Evolutionary conservation across 2,113 vertebrate species (phyloP).

Genomic region (Panthera uncia): DNA sequence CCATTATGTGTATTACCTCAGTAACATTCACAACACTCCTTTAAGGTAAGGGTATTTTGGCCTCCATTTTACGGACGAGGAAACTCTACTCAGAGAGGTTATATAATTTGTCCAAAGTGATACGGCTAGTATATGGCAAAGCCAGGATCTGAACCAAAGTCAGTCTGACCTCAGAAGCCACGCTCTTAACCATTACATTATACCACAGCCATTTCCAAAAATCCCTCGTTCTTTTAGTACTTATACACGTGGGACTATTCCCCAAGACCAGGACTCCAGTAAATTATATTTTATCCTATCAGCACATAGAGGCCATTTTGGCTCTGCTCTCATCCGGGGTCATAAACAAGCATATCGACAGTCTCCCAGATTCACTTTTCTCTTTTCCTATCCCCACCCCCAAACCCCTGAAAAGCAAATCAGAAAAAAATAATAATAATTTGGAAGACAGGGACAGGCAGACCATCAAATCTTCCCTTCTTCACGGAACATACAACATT

Average conservation of each 20-base stretch:
- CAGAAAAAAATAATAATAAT: neutral
- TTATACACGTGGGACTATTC: neutral
- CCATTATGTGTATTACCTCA: neutral
- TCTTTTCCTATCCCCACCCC: constrained; percentile 23
- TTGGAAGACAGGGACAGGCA: neutral
- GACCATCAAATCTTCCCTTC: neutral
- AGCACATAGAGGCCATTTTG: neutral
- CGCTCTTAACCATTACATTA: neutral
- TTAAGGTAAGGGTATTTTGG: neutral
- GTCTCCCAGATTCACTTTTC: neutral
- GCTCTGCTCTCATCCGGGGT: neutral
- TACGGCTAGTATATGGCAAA: neutral
- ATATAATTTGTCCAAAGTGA: neutral
- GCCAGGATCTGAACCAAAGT: neutral
- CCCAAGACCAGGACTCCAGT: neutral
- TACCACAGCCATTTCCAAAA: neutral
- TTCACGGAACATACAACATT: neutral
- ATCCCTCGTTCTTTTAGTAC: neutral
- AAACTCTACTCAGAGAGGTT: neutral
- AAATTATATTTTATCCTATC: neutral
- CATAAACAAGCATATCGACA: neutral
- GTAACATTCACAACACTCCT: neutral
- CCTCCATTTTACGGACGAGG: neutral
- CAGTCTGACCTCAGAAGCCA: neutral
- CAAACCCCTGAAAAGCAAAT: neutral